Percentiles rank a stretch among this genome's conserved stretches.
phyloP scores from a whole-genome alignment of 2,888 invertebrate genomes.

The Epinotia bilunana region DNA sequence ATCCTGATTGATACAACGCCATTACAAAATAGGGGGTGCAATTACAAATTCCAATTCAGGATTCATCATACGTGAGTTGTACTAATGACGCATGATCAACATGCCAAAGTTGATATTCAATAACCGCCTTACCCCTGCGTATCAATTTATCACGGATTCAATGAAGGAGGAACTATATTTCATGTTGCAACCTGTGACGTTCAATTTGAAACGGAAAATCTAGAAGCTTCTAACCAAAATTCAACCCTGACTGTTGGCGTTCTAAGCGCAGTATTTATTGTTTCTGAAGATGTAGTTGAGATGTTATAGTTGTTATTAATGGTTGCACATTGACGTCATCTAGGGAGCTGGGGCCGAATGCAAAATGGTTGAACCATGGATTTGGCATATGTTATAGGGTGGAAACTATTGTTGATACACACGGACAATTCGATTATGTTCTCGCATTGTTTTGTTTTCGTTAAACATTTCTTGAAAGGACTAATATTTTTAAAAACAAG shows the following conservation, averaged over 20 bases:
- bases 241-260: not conserved
- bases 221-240: not conserved
- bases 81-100: slow-evolving; percentile 66
- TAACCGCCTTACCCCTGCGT: slow-evolving; percentile 75
- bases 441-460: slow-evolving; percentile 7
- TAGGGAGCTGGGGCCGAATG: slow-evolving; percentile 80
- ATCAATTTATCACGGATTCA: slow-evolving; percentile 83
- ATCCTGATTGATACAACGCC: slow-evolving; percentile 52
- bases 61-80: slow-evolving; percentile 58
- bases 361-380: slow-evolving; percentile 83
- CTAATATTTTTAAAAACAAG: not conserved
- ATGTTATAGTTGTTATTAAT: slow-evolving; percentile 52
- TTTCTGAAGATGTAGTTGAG: slow-evolving; percentile 46
- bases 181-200: slow-evolving; percentile 72
- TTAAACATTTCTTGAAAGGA: not conserved
- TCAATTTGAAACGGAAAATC: slow-evolving; percentile 46
- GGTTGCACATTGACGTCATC: slow-evolving; percentile 82
- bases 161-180: slow-evolving; percentile 84
- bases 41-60: slow-evolving; percentile 61
- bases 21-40: slow-evolving; percentile 54
- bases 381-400: slow-evolving; percentile 84
- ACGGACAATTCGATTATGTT: slow-evolving; percentile 50
- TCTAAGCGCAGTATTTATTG: slow-evolving; percentile 45
- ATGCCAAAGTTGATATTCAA: slow-evolving; percentile 82
- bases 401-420: slow-evolving; percentile 70